Evolutionary conservation across 2,113 vertebrate species (phyloP), one percentile per base, ranked within the genome.

Genomic region (Pygoscelis adeliae): DNA sequence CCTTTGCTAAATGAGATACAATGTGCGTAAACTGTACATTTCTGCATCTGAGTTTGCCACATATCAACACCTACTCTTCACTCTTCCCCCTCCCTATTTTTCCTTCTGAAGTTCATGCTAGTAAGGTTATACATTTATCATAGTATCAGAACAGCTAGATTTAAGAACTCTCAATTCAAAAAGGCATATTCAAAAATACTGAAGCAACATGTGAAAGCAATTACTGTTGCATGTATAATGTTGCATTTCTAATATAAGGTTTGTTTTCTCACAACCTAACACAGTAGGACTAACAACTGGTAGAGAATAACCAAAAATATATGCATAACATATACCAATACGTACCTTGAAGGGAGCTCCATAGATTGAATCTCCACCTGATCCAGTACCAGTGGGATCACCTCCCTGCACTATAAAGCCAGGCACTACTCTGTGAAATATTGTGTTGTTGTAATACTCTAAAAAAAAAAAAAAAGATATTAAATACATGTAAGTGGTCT

Each of bases 371-470:
- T 99, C 99, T 93, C 99, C 99, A 19, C 99, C 99, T n/a, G 96
- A 90, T 26, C 99, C 99, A 15, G 99, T 99, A 66, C 99, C 99
- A 52, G 99, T 99, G 27, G 99, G 99, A 97, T 99, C 99, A 69
- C 99, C 99, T 3, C 99, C 99, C 97, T 99, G 99, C 52, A 99
- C 97, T 87, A 99, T 99, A 97, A 99, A 99, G 4, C 99, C 99
- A 50, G 97, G 99, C 12, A 99, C 99, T 95, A 99, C 99, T 91
- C 99, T 98, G 91, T 99, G 99, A 98, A 99, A 99, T 95, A 99
- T 83, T 56, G 99, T 99, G 50, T 99, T 99, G 93, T 99, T 99
- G 61, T 99, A 99, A 97, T 99, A 99, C 55, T 98, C 99, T 99
- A n/a, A 7, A 71, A 38, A 50, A 47, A 42, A 17, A 53, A 71